phyloP scores from a whole-genome alignment of 2,888 invertebrate genomes.

The Oscheius myriophilus region DNA sequence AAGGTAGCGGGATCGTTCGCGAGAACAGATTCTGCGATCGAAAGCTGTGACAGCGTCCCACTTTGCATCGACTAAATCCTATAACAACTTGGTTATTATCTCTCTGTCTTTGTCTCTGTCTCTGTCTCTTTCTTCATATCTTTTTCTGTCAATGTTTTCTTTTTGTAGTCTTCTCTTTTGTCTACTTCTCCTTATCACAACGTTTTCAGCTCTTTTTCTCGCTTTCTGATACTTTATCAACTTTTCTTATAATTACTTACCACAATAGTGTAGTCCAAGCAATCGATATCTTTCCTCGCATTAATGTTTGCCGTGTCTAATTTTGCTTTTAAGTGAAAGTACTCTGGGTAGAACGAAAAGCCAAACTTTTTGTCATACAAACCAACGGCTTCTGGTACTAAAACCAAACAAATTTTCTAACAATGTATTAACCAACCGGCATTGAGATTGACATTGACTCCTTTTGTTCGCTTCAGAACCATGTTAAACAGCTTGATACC shows the following conservation, averaged over 20 bases:
- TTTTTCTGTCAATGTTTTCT: not conserved
- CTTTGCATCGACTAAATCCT: not conserved
- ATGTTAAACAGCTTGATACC: not conserved
- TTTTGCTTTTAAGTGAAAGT: not conserved
- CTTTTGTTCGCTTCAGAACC: not conserved
- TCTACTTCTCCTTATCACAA: too few relatives aligned
- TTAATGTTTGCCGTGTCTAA: not conserved
- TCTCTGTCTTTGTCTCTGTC: not conserved
- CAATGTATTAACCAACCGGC: not conserved
- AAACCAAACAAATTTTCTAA: not conserved
- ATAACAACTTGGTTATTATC: not conserved
- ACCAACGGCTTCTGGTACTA: not conserved
- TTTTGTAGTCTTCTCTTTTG: not conserved
- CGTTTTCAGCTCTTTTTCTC: too few relatives aligned
- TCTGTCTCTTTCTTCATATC: not conserved
- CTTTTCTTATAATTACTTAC: too few relatives aligned
- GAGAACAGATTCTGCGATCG: not conserved
- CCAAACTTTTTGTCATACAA: constrained; percentile 1
- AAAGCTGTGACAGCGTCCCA: not conserved
- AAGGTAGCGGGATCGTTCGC: not conserved
- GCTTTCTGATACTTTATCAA: too few relatives aligned
- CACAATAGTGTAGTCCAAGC: not conserved
- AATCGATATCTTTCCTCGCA: not conserved
- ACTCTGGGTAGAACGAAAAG: not conserved
- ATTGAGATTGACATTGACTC: not conserved